Base-by-base conservation (phyloP, 1,140 invertebrate genomes). In the Lerema accius region DNA sequence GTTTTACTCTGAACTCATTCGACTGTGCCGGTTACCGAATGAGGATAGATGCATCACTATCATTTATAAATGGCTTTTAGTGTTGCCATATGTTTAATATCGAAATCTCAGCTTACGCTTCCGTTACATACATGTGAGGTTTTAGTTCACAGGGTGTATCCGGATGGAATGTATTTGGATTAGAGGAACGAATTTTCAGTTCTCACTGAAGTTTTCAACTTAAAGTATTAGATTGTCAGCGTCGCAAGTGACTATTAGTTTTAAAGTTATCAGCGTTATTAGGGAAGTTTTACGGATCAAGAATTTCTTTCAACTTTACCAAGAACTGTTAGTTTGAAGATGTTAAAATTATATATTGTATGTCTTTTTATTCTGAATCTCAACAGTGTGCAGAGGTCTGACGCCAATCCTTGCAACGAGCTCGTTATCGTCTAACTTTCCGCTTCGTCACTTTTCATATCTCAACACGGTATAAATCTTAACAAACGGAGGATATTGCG, bases 401-500 rank as follows among this genome's bases (percentile, higher is more conserved):
- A 43, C 14, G 51, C 43, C 51, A 55, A 14, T 51, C 26, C 32
- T 32, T 55, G 35, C 61, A 55, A 63, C 55, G 49, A 55, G 66
- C 62, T 69, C 56, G 67, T 69, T 69, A 69, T 50, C 46, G 43
- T 17, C 28, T 26, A 63, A 69, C 61, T 64, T 69, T 69, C 62
- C 55, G 53, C 56, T 32, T 45, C 49, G 60, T 51, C 66, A 64
- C 62, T 69, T 65, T 42, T 53, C 39, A 69, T 65, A 65, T 35
- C 46, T 45, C 11, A 5, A 17, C 51, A 42, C 35, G 28, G 28
- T 28, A 35, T 49, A 32, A 55, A 39, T 39, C 37, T 28, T 16
- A 55, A 60, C 26, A 53, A 53, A 53, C 13, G 13, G 2, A n/a
- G 1, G n/a, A 49, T 49, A 32, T 32, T 15, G 39, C 9, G 37